Conservation (phyloP, 2,113 vertebrate species). For the Poeciliopsis retropinna region DNA sequence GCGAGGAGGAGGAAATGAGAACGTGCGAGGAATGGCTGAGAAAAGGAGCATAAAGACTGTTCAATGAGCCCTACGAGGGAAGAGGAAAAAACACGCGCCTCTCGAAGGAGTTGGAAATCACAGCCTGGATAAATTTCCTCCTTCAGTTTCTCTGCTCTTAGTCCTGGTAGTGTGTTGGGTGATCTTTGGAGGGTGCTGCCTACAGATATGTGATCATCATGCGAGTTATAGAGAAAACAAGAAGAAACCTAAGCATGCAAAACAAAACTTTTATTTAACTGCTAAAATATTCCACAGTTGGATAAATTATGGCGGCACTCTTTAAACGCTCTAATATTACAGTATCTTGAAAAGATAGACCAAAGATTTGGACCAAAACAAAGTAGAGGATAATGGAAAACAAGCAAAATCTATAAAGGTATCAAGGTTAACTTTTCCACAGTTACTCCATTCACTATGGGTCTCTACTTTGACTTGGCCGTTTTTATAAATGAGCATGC, state of each 20-base stretch:
- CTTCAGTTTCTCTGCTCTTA: constrained; percentile 21
- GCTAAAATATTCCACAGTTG: constrained; percentile 4
- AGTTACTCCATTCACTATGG: too few relatives aligned
- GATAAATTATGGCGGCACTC: neutral
- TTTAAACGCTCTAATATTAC: neutral
- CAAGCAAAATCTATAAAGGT: too few relatives aligned
- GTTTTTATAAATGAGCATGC: too few relatives aligned
- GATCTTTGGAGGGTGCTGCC: constrained; percentile 64
- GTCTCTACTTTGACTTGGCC: too few relatives aligned
- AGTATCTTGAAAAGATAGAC: neutral
- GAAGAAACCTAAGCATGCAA: constrained; percentile 12
- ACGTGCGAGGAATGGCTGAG: constrained; percentile 32
- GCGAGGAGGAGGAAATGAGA: constrained; percentile 57
- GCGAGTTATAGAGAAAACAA: constrained; percentile 23
- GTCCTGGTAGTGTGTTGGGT: constrained; percentile 44
- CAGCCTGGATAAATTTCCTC: constrained; percentile 28
- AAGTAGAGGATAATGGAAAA: too few relatives aligned
- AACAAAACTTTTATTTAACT: constrained; percentile 11
- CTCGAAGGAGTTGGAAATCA: constrained; percentile 45
- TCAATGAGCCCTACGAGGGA: constrained; percentile 41
- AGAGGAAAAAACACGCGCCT: constrained; percentile 6
- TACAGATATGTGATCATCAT: constrained; percentile 56
- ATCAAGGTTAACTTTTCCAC: too few relatives aligned
- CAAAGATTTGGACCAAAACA: too few relatives aligned
- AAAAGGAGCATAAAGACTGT: constrained; percentile 36